A percentile compares a stretch with the other conserved stretches of the same genome.
Evolutionary conservation across 1,140 invertebrate species (phyloP).

Genomic region (Ips nitidus): DNA sequence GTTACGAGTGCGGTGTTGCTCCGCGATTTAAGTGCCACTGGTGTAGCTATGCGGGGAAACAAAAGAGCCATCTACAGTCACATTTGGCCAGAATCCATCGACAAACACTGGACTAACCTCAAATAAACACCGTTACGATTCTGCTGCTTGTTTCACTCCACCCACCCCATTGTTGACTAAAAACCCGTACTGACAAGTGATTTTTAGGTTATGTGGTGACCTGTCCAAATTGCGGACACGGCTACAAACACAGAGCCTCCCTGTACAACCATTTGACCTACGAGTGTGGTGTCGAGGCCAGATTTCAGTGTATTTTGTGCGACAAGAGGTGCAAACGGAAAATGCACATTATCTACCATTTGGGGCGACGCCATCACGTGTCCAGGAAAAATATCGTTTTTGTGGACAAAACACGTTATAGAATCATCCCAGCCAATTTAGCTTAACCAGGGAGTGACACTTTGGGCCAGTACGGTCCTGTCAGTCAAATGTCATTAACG

Average conservation of each 20-base stretch:
- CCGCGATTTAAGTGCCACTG: conserved; percentile 47
- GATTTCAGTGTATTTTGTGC: conserved; percentile 55
- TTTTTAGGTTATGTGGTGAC: neutral
- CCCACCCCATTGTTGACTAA: no score
- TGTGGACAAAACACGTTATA: neutral
- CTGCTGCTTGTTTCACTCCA: no score
- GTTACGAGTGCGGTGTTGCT: conserved; percentile 66
- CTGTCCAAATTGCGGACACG: conserved; percentile 12
- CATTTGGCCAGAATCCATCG: conserved; percentile 15
- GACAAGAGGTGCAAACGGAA: conserved; percentile 21
- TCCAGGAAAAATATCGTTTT: neutral
- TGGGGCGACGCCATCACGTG: neutral
- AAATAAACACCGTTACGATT: no score
- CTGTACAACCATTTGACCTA: conserved; percentile 8
- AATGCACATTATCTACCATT: conserved; percentile 13
- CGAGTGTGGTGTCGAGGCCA: conserved; percentile 51
- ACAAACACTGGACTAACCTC: no score
- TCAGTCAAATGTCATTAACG: no score
- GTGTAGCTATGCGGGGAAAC: conserved; percentile 14
- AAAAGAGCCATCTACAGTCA: conserved; percentile 17
- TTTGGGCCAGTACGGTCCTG: no score
- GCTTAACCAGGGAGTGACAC: no score
- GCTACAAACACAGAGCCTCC: neutral
- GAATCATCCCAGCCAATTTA: neutral
- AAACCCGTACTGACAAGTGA: neutral